Evolutionary conservation across 2,888 invertebrate genomes (phyloP).

Genomic region (Oxycera nigricornis): DNA sequence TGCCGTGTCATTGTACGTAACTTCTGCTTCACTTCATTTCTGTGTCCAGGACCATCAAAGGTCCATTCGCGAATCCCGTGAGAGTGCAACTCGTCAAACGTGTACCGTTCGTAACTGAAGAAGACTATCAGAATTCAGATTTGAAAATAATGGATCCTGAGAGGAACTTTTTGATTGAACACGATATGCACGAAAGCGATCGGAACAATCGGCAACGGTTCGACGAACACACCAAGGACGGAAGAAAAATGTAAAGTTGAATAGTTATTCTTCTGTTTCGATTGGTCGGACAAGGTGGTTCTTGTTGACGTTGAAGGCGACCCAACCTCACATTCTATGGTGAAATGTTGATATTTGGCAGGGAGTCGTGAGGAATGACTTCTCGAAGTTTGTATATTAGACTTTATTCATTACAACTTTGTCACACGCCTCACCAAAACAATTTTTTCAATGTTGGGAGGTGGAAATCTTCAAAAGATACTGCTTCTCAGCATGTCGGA

Average conservation of each 20-base stretch:
- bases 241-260: slow-evolving; percentile 29
- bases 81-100: slow-evolving; percentile 12
- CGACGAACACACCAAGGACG: neutral
- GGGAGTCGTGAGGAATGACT: too few relatives aligned
- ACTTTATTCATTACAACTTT: too few relatives aligned
- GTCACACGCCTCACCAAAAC: too few relatives aligned
- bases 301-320: too few relatives aligned
- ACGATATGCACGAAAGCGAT: slow-evolving; percentile 44
- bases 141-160: slow-evolving; percentile 42
- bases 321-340: too few relatives aligned
- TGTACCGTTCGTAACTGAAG: slow-evolving; percentile 42
- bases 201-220: slow-evolving; percentile 8
- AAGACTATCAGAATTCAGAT: slow-evolving; percentile 42
- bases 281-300: too few relatives aligned
- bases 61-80: slow-evolving; percentile 43
- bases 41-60: slow-evolving; percentile 39
- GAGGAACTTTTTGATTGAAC: slow-evolving; percentile 37
- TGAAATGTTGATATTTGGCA: too few relatives aligned
- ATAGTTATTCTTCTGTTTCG: too few relatives aligned
- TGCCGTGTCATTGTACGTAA: neutral
- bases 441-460: too few relatives aligned
- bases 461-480: too few relatives aligned
- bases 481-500: too few relatives aligned
- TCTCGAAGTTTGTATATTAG: too few relatives aligned
- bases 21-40: neutral